Evolutionary conservation across 2,888 invertebrate genomes (phyloP).

Genomic region (Heteropelma amictum): DNA sequence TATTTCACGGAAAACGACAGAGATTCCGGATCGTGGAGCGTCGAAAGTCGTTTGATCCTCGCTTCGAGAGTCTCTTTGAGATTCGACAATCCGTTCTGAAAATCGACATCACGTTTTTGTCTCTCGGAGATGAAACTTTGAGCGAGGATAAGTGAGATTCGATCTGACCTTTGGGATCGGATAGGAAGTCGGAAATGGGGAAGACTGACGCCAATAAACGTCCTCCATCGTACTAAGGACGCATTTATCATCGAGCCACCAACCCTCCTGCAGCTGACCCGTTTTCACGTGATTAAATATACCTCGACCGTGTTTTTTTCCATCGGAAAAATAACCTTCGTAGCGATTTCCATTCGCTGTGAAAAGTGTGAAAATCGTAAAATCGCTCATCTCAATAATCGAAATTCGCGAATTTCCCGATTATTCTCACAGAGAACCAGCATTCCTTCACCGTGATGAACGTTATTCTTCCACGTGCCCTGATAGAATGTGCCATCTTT

Average conservation of each 20-base stretch:
- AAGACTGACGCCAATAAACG: constrained; percentile 81
- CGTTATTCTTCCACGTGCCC: constrained; percentile 81
- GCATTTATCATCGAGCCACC: constrained; percentile 81
- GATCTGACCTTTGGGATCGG: constrained; percentile 79
- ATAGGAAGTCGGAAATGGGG: constrained; percentile 79
- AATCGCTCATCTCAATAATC: not conserved
- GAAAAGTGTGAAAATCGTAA: constrained; percentile 41
- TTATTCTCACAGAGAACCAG: constrained; percentile 78
- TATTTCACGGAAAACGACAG: not conserved
- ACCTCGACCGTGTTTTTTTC: constrained; percentile 82
- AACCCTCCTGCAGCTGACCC: constrained; percentile 84
- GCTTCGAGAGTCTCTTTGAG: not conserved
- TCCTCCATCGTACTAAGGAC: constrained; percentile 81
- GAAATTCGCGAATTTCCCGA: too few species aligned
- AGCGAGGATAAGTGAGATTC: too few species aligned
- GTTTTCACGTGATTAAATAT: constrained; percentile 82
- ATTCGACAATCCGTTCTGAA: constrained; percentile 33
- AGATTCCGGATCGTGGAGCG: constrained; percentile 23
- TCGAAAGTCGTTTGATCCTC: constrained; percentile 15
- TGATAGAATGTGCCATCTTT: constrained; percentile 81
- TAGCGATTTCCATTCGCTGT: constrained; percentile 82
- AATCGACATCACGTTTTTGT: too few species aligned
- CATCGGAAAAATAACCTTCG: constrained; percentile 82
- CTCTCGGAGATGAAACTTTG: too few species aligned
- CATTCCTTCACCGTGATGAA: constrained; percentile 80